Conservation (phyloP, 2,797 vertebrate genomes). For the Buceros bicornis region DNA sequence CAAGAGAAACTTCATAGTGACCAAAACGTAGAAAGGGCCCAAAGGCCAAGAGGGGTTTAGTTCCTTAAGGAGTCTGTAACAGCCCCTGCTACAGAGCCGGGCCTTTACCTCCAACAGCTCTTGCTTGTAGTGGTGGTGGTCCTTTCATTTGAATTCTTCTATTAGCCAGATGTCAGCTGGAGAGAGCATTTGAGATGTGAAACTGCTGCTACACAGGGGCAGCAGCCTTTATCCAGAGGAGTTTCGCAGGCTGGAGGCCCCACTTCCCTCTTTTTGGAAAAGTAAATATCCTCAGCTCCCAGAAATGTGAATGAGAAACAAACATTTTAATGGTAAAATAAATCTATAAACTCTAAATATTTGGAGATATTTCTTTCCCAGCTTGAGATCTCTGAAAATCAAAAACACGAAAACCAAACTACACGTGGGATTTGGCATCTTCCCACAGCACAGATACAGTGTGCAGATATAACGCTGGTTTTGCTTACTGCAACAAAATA, state of each 20-base stretch:
- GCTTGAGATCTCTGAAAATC: neutral
- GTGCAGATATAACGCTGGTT: neutral
- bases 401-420: neutral
- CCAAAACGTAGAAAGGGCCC: neutral
- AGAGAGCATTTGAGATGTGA: neutral
- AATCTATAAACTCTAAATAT: neutral
- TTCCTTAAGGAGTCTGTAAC: neutral
- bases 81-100: neutral
- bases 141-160: neutral
- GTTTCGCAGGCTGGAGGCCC: neutral
- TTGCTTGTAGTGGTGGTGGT: neutral
- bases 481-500: neutral
- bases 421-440: neutral
- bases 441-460: neutral
- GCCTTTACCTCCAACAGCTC: neutral
- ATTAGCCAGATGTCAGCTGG: neutral
- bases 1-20: neutral
- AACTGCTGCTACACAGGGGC: neutral
- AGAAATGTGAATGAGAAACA: neutral
- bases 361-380: neutral
- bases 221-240: neutral
- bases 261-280: neutral
- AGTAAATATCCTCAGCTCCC: neutral
- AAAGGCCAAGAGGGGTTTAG: neutral
- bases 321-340: neutral